These are phyloP conservation scores for Jordanella pulchra DNA, from an alignment of 2,797 vertebrate genomes.

Conservation along the genomic window DNA sequence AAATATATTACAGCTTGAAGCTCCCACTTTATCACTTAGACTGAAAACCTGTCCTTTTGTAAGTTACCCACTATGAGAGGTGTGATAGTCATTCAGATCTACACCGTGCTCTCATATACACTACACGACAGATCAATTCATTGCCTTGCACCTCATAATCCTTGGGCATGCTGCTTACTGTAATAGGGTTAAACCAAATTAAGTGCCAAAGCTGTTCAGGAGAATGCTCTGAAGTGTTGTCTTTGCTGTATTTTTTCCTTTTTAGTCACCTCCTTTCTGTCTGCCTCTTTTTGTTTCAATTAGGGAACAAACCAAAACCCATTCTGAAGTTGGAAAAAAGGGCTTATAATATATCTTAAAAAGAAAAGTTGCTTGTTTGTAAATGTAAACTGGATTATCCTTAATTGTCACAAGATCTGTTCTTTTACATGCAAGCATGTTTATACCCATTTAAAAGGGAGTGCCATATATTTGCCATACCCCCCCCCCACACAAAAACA, in stretches of 20 bases:
- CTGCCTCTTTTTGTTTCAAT: constrained; percentile 41
- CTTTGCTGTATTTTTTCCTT: constrained; percentile 26
- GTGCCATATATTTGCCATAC: too few relatives aligned
- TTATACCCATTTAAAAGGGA: background rate
- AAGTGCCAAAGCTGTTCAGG: constrained; percentile 31
- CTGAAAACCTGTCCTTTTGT: constrained; percentile 16
- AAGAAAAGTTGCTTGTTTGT: background rate
- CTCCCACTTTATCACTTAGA: constrained; percentile 4
- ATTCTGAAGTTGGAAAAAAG: constrained; percentile 3
- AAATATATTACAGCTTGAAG: background rate
- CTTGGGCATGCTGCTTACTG: constrained; percentile 28
- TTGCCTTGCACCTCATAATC: constrained; percentile 47
- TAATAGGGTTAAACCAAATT: constrained; percentile 61
- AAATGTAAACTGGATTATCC: background rate
- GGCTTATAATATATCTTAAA: background rate
- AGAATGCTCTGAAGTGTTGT: constrained; percentile 34
- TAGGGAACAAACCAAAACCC: constrained; percentile 27
- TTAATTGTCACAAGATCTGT: background rate
- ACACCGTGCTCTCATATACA: constrained; percentile 38
- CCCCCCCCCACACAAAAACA: too few relatives aligned
- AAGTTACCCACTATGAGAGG: constrained; percentile 55
- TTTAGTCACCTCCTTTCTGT: constrained; percentile 11
- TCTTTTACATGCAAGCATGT: background rate
- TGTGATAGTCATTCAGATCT: constrained; percentile 67
- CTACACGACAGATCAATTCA: constrained; percentile 67